Base-by-base conservation (phyloP, 2,113 vertebrate genomes). In the Siphamia tubifer region DNA sequence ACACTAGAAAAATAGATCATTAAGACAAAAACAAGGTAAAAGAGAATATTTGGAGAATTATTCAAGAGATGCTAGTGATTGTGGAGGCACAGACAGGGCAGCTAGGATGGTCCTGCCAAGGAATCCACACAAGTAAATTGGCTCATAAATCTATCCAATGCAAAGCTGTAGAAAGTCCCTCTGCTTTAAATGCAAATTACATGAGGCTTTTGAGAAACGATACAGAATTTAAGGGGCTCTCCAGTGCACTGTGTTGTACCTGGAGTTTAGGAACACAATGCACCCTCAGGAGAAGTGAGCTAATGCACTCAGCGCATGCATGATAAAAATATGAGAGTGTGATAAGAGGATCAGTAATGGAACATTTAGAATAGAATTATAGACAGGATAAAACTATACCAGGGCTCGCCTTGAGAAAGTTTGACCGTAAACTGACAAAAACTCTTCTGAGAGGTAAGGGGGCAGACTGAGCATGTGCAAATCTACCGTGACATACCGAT, bases 401-500 rank as follows among this genome's bases (percentile, higher is more conserved):
- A 61, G 17, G n/a, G 35, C 24, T 17, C 27, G 7, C 51, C 52
- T 56, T 48, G 48, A 74, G 62, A 45, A 31, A 40, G 60, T 71
- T 62, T 39, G 51, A 73, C 48, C 55, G 43, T 53, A 74, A 70
- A 77, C 71, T 65, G 68, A 58, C 19, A 1, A 55, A 72, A 49
- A 8, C 23, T 48, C 13, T 28, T 27, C 20, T 8, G 19, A 67
- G 38, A 23, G 28, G 10, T 49, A 47, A 66, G 32, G 20, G n/a
- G 56, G 60, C 52, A 52, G 45, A 58, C 31, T 23, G 47, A 78
- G 57, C 43, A 56, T 57, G 75, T 68, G 74, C 56, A 76, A 72
- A 82, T 61, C 49, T 72, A 31, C 47, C 51, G 36, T 63, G 65
- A 87, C 71, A 77, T 80, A 45, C 34, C 48, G 9, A 55, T 40